phyloP scores from a whole-genome alignment of 2,888 invertebrate genomes.

The Tridacna gigas region DNA sequence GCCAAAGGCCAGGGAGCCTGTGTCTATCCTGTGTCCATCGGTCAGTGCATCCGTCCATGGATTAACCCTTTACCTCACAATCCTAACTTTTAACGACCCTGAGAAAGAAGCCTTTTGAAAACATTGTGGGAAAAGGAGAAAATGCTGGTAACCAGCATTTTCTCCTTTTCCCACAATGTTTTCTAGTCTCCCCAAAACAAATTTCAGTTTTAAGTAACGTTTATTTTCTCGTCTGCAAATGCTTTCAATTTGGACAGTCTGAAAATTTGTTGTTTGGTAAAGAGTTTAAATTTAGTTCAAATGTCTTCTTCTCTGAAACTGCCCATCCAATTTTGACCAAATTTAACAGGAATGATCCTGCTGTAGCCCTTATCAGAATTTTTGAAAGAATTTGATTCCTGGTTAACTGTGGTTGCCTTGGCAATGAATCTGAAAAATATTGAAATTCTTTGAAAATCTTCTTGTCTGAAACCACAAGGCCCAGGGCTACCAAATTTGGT shows the following conservation, averaged over 20 bases:
- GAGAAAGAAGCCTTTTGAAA: neutral
- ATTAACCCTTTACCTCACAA: too few species aligned
- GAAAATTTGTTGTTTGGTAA: too few species aligned
- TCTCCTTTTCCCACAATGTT: neutral
- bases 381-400: neutral
- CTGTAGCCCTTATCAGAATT: neutral
- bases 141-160: neutral
- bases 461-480: neutral
- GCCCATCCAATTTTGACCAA: neutral
- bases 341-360: neutral
- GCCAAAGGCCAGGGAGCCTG: too few species aligned
- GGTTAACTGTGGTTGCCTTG: too few species aligned
- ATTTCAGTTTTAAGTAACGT: too few species aligned
- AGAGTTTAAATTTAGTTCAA: neutral
- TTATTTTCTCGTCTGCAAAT: too few species aligned
- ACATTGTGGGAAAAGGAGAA: constrained; percentile 3
- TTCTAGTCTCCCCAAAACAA: neutral
- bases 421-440: neutral
- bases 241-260: too few species aligned
- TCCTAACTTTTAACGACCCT: too few species aligned
- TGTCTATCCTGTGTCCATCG: too few species aligned
- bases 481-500: too few species aligned
- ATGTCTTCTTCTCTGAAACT: neutral
- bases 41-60: too few species aligned
- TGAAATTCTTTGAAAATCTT: neutral